These are phyloP conservation scores for Polyommatus icarus DNA, from an alignment of 2,888 invertebrate species.

Conservation along the genomic window DNA sequence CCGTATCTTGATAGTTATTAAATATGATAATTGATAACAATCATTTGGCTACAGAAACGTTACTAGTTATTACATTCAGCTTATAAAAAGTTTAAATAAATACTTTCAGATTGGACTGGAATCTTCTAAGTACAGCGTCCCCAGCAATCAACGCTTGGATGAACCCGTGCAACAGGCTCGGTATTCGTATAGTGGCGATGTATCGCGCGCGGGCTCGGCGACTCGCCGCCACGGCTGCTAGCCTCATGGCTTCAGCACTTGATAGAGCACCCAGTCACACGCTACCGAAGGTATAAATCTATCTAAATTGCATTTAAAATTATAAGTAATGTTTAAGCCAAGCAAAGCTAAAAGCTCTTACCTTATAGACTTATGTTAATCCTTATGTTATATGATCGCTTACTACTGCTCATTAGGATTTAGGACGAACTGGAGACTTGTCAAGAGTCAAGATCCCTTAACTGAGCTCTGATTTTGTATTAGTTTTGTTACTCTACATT, in stretches of 20 bases:
- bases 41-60: too few species aligned
- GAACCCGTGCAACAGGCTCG: constrained; percentile 95
- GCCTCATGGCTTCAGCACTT: constrained; percentile 96
- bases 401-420: too few species aligned
- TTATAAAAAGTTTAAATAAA: background rate
- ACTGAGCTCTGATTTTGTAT: too few species aligned
- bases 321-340: too few species aligned
- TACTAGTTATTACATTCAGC: background rate
- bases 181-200: constrained; percentile 90
- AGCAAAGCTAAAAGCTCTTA: too few species aligned
- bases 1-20: too few species aligned
- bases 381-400: too few species aligned
- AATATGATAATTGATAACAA: too few species aligned
- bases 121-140: constrained; percentile 95
- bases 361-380: too few species aligned
- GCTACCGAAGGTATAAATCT: constrained; percentile 85
- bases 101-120: constrained; percentile 92
- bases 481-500: too few species aligned
- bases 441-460: too few species aligned
- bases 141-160: constrained; percentile 99
- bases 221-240: constrained; percentile 93
- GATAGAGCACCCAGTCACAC: constrained; percentile 92
- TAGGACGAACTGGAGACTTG: too few species aligned
- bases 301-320: constrained; percentile 44
- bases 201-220: constrained; percentile 89